phyloP scores from a whole-genome alignment of 2,797 vertebrate genomes.

The Ctenopoma kingsleyae region DNA sequence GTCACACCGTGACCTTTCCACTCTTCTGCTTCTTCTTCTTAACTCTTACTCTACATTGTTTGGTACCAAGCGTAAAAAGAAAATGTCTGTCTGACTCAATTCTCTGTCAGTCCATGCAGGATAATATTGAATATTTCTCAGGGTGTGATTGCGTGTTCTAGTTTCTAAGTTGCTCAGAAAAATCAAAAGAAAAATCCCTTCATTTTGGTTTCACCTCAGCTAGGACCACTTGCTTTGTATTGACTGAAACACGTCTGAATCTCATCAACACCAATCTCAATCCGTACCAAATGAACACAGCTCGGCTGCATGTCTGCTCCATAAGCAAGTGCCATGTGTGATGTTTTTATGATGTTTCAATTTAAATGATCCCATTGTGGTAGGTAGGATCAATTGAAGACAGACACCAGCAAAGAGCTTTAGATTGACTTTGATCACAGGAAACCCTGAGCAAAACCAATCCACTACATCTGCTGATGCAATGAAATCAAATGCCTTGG shows the following conservation, averaged over 20 bases:
- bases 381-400: conserved; percentile 29
- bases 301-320: conserved; percentile 8
- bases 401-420: conserved; percentile 38
- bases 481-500: conserved; percentile 44
- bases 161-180: conserved; percentile 1
- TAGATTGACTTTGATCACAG: conserved; percentile 49
- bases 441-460: conserved; percentile 38
- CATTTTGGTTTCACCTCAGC: conserved; percentile 11
- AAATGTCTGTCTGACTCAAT: neutral
- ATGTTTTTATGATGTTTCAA: conserved; percentile 37
- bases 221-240: conserved; percentile 4
- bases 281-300: conserved; percentile 27
- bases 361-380: conserved; percentile 44
- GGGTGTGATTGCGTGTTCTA: neutral
- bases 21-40: neutral
- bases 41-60: neutral
- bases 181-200: conserved; percentile 11
- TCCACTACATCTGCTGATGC: conserved; percentile 47
- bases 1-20: no score
- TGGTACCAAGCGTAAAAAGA: neutral
- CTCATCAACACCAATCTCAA: neutral
- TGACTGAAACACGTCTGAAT: conserved; percentile 21
- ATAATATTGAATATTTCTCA: neutral
- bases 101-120: neutral
- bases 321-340: conserved; percentile 6